Base-by-base conservation (phyloP, 2,113 vertebrate species). In the Scomber colias region DNA sequence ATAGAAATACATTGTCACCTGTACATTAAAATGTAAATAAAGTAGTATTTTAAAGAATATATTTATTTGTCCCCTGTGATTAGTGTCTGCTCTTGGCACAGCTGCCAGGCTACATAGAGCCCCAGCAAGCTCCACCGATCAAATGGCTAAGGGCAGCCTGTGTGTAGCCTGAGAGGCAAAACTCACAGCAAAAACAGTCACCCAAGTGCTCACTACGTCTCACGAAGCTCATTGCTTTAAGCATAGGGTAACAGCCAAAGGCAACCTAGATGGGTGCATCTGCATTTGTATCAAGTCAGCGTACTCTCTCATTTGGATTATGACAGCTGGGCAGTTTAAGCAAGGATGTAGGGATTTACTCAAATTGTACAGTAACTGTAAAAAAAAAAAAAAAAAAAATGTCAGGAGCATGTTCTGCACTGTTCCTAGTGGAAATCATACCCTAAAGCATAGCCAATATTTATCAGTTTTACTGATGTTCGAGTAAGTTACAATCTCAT, bases 91-190 rank as follows among this genome's bases (percentile, higher is more conserved):
- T 63, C 56, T 68, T 72, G 54, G 48, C 24, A 81, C 67, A 66
- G 60, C 46, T 72, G 57, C 21, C 68, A 50, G 77, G 19, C 56
- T 21, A 44, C 8, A 45, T 15, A 17, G 44, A 15, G 30, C n/a
- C 55, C 61, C 66, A 71, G 67, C 71, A 63, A 55, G 74, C 60
- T 77, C 31, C 44, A 71, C 73, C 69, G 53, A 71, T 67, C 40
- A 49, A 35, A 83, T 45, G 63, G 54, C 77, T 60, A 5, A 74
- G 63, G 68, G 50, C 70, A 24, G 24, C 27, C 27, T n/a, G 57
- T 65, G 63, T 77, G 73, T 51, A 51, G 61, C 66, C 82, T 56
- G 35, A 54, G 59, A 77, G 83, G 65, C 70, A 74, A 65, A 70
- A 60, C 64, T 63, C 19, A n/a, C 53, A 59, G 67, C 11, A 63